These are phyloP conservation scores for Pterostichus niger DNA, from an alignment of 2,888 invertebrate species.

Conservation along the genomic window DNA sequence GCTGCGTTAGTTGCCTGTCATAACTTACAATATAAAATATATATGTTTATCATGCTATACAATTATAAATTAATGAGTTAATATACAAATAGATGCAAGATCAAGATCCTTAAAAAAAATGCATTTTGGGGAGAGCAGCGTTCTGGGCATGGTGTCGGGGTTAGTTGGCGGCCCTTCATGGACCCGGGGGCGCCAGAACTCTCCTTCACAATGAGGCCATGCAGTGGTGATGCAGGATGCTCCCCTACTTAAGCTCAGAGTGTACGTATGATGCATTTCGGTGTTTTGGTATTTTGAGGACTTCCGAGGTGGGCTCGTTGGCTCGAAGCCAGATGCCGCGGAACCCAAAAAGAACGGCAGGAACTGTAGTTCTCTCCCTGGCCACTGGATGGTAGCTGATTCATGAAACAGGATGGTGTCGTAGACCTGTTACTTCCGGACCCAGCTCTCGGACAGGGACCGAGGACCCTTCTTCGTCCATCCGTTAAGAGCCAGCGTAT, in stretches of 20 bases:
- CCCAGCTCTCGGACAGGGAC: constrained; percentile 28
- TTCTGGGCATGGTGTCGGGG: no score
- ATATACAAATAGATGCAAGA: no score
- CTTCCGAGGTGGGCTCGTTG: not conserved
- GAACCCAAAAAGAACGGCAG: constrained; percentile 53
- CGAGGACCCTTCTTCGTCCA: constrained; percentile 69
- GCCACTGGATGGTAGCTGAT: constrained; percentile 38
- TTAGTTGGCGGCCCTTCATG: no score
- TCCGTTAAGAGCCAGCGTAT: constrained; percentile 68
- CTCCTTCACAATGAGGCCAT: no score
- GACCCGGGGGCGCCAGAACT: no score
- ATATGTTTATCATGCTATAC: no score
- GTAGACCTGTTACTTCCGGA: constrained; percentile 36
- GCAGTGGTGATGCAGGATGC: constrained; percentile 26
- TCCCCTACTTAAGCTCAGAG: constrained; percentile 45
- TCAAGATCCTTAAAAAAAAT: no score
- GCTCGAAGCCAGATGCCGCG: constrained; percentile 44
- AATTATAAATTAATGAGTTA: no score
- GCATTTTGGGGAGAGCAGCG: no score
- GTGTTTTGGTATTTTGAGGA: not conserved
- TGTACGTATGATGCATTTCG: constrained; percentile 21
- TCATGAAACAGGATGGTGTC: constrained; percentile 15
- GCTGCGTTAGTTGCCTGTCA: no score
- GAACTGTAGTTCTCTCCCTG: not conserved
- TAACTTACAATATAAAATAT: no score